Evolutionary conservation across 2,888 invertebrate genomes (phyloP).

Genomic region (Anticlea derivata): DNA sequence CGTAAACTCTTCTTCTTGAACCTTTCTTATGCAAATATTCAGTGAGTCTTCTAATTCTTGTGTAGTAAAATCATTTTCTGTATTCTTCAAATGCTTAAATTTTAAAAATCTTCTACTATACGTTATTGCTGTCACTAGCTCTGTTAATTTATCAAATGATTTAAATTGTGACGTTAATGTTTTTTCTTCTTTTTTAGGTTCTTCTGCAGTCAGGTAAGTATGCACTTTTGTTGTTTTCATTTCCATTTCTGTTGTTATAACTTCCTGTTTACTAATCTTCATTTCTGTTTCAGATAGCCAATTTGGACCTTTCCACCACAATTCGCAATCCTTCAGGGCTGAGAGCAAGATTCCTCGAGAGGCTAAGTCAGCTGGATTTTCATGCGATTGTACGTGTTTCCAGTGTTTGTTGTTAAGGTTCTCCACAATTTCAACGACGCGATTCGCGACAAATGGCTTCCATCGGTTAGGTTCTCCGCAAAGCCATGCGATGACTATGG

Average conservation of each 20-base stretch:
- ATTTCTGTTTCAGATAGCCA: no score
- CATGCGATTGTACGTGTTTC: constrained; percentile 15
- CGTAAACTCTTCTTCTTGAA: constrained; percentile 8
- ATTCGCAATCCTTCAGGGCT: not conserved
- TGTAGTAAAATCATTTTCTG: no score
- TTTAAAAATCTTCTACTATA: no score
- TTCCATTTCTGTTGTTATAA: constrained; percentile 22
- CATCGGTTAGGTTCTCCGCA: constrained; percentile 31
- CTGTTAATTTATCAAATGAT: no score
- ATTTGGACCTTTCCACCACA: no score
- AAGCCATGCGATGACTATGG: constrained; percentile 29
- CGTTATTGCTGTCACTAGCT: no score
- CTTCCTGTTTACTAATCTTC: not conserved
- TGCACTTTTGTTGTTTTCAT: constrained; percentile 4
- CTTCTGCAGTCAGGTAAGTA: no score
- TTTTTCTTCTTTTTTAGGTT: no score
- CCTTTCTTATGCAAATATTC: not conserved
- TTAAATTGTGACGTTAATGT: no score
- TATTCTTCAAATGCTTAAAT: no score
- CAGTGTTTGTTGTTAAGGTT: constrained; percentile 16
- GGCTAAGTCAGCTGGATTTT: constrained; percentile 30
- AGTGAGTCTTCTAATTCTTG: no score
- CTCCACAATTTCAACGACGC: constrained; percentile 23
- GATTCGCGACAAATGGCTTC: constrained; percentile 19
- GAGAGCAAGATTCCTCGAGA: constrained; percentile 21